Conservation (phyloP, 2,797 vertebrate species). For the Agapornis canus region DNA sequence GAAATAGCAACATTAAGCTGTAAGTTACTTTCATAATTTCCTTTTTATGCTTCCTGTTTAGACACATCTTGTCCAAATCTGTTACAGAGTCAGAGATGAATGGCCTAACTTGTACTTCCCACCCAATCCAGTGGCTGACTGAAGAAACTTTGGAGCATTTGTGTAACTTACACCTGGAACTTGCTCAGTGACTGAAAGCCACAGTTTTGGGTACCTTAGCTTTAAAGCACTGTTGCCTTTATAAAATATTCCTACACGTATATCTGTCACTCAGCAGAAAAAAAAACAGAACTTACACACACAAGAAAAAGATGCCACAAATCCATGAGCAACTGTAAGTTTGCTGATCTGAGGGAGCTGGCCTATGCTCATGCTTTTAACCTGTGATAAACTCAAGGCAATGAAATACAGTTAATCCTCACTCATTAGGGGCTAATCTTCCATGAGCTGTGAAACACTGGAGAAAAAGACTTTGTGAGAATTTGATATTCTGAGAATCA, state of each 20-base stretch:
- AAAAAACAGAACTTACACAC: not conserved
- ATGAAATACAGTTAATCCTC: not conserved
- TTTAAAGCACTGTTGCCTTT: not conserved
- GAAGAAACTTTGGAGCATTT: not conserved
- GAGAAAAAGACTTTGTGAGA: not conserved
- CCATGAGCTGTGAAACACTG: not conserved
- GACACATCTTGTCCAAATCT: not conserved
- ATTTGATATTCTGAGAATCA: not conserved
- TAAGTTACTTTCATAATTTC: not conserved
- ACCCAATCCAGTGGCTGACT: not conserved
- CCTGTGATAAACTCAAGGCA: not conserved
- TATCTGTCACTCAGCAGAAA: not conserved
- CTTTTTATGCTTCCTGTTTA: not conserved
- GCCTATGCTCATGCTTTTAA: not conserved
- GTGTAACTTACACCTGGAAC: not conserved
- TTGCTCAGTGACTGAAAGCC: not conserved
- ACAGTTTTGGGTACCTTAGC: accelerated
- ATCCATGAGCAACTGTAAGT: not conserved
- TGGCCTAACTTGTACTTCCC: not conserved
- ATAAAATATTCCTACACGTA: not conserved
- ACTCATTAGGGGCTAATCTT: not conserved
- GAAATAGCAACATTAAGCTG: not conserved
- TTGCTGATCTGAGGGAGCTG: not conserved
- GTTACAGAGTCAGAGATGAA: not conserved
- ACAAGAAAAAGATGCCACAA: not conserved